Evolutionary conservation across 1,140 invertebrate genomes (phyloP).

Genomic region (Drosophila pallidifrons): DNA sequence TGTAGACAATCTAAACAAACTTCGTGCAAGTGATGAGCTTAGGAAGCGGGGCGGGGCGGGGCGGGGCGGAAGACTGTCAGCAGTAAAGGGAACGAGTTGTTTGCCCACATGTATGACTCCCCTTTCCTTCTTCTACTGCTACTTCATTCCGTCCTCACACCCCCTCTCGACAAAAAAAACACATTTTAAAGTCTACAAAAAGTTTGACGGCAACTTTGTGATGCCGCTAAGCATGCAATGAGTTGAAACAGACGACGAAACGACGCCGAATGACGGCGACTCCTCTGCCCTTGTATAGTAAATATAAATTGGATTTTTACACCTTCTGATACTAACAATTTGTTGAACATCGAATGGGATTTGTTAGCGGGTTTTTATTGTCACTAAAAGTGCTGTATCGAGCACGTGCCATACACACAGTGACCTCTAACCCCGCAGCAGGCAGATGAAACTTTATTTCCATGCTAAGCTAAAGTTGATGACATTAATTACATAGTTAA

Average conservation of each 20-base stretch:
- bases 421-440: background rate
- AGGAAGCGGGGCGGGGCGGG: background rate
- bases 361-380: slow-evolving; percentile 26
- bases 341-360: slow-evolving; percentile 18
- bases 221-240: slow-evolving; percentile 24
- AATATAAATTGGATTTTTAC: slow-evolving; percentile 57
- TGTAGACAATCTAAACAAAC: slow-evolving; percentile 33
- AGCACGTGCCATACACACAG: slow-evolving; percentile 6
- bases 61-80: background rate
- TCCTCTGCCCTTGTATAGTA: slow-evolving; percentile 4
- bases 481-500: too few relatives aligned
- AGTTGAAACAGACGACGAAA: slow-evolving; percentile 9
- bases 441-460: background rate
- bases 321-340: slow-evolving; percentile 41
- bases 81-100: slow-evolving; percentile 34
- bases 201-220: slow-evolving; percentile 47
- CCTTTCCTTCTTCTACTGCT: background rate
- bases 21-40: background rate
- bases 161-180: slow-evolving; percentile 7
- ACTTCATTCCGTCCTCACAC: background rate
- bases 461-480: background rate
- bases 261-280: background rate
- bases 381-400: slow-evolving; percentile 27
- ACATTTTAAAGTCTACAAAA: slow-evolving; percentile 41
- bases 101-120: slow-evolving; percentile 29